Percentiles rank a stretch among this genome's conserved stretches.
Evolutionary conservation across 2,888 invertebrate genomes (phyloP).

Genomic region (Antheraea assamensis): DNA sequence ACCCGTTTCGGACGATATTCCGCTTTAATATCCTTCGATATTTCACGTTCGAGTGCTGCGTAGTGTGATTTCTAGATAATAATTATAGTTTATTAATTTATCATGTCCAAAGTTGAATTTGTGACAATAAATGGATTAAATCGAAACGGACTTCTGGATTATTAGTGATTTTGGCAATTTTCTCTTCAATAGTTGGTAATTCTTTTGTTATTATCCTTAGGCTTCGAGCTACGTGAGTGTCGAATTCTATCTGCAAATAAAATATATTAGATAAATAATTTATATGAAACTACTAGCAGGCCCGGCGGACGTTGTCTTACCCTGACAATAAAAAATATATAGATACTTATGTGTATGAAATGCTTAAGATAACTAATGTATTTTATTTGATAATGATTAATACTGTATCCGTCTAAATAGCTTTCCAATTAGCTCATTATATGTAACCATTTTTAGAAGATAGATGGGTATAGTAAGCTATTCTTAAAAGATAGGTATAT

Average conservation of each 20-base stretch:
- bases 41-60: conserved; percentile 63
- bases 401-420: too few relatives aligned
- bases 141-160: conserved; percentile 66
- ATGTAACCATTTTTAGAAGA: too few relatives aligned
- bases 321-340: too few relatives aligned
- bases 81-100: neutral
- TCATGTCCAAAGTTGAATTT: conserved; percentile 8
- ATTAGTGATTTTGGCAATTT: conserved; percentile 75
- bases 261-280: neutral
- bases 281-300: neutral
- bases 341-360: too few relatives aligned
- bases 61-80: conserved; percentile 53
- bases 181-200: conserved; percentile 81
- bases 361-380: too few relatives aligned
- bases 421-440: too few relatives aligned
- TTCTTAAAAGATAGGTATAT: too few relatives aligned
- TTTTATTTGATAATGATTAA: too few relatives aligned
- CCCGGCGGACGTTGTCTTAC: too few relatives aligned
- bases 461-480: too few relatives aligned
- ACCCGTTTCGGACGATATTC: conserved; percentile 58
- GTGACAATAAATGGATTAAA: conserved; percentile 2
- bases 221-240: conserved; percentile 80
- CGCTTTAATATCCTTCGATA: conserved; percentile 74
- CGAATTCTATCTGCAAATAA: conserved; percentile 77
- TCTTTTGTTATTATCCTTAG: conserved; percentile 80